Evolutionary conservation across 2,113 vertebrate genomes (phyloP), one percentile per base, ranked within the genome.

Genomic region (Gadus chalcogrammus): DNA sequence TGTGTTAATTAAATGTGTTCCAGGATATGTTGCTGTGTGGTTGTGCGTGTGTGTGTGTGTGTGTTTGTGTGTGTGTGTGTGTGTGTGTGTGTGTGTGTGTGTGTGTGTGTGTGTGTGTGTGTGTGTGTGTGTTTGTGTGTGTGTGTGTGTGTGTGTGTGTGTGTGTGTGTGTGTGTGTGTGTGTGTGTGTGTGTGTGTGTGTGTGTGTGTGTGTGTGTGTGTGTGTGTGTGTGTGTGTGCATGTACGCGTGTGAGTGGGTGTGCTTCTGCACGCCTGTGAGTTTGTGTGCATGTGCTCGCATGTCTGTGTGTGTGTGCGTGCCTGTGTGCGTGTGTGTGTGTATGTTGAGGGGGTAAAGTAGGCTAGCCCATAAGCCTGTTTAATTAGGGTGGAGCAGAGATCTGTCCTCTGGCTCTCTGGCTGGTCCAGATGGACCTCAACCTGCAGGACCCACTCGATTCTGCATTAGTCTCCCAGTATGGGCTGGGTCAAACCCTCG

Each of bases 361-460:
- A 48, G 90, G 88, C 73, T 87, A 89, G 81, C 90, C 87, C 90
- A 88, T 88, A 82, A 83, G 85, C 42, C 79, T 88, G 80, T 85
- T 85, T 92, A 90, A 93, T 93, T 91, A 92, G 89, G 80, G 88
- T 90, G 89, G 86, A 84, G 81, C 75, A 78, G 82, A 80, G 82
- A 85, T 87, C 81, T 70, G 83, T 85, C 83, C 81, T 42, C 78
- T 79, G 85, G 83, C 79, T 89, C 76, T 80, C 76, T 78, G 80
- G 42, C 8, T 11, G 82, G 81, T 88, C 77, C 90, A 92, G 88
- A 91, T 88, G 86, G 90, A 81, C 42, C 8, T 48, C 42, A 48
- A 48, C 42, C 42, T 48, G 42, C 42, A 48, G 42, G 42, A 48
- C 42, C 11, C 42, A 13, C 42, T 13, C 2, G 42, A 48, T 48